Base-by-base conservation (phyloP, 2,113 vertebrate genomes). In the Physeter macrocephalus region DNA sequence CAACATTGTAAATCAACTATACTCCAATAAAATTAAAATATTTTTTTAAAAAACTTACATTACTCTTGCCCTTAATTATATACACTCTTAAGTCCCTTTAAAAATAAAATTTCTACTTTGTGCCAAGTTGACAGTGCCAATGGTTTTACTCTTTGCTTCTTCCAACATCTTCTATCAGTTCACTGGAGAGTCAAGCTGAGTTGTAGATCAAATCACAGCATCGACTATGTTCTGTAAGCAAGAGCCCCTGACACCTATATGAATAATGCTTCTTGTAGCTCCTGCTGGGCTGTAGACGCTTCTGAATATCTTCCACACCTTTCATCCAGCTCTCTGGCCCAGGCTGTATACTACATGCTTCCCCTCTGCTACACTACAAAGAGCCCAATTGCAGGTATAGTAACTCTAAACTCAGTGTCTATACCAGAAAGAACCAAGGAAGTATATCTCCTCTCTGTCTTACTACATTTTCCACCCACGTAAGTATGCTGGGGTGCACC, bases 41-140 rank as follows among this genome's bases (percentile, higher is more conserved):
- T 18, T 46, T 43, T 74, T 31, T 31, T 9, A 2, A 74, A 74
- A 46, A 46, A 46, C 17, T 41, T 75, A 18, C 10, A 72, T 41
- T 62, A 93, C 91, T 67, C 71, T 97, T 91, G 49, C 69, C n/a
- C 80, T 96, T 86, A 89, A 59, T 86, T 88, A 21, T 84, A 62
- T 54, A 49, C 0, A 93, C 46, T 69, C 43, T 64, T 57, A 34
- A 83, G 59, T 78, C 23, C 41, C 31, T 54, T 88, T 43, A 54
- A 87, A 92, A 92, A 92, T 85, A 72, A 43, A 54, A 64, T 69
- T 88, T 84, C 3, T 64, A 41, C 18, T 62, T 77, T 94, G 69
- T 94, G 21, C 43, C 80, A 93, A 8, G 12, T 23, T 93, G 67
- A 88, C 12, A 87, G 29, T 92, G 59, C 49, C 49, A 78, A 29